Base-by-base conservation (phyloP, 2,888 invertebrate genomes). In the Sisyra terminalis region DNA sequence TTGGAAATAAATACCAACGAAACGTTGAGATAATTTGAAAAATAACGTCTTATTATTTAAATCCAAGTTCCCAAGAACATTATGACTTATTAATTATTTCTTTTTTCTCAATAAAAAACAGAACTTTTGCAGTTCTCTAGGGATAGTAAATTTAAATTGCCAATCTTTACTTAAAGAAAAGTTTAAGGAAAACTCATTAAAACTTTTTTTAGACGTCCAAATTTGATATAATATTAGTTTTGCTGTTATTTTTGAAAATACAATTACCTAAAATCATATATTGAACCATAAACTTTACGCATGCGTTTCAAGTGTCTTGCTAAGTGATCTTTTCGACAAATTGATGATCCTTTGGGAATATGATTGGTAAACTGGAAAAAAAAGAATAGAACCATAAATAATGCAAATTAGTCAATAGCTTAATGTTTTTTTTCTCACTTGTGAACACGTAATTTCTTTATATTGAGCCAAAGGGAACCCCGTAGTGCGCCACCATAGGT, bases 401-500 rank as follows among this genome's bases (percentile, higher is more conserved):
- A 11, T 32, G 15, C 13, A 10, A 39, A 18, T 39, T 24, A 39
- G 9, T 9, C 10, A 32, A n/a, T n/a, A 24, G 24, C 7, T 5
- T 24, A 24, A 24, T 7, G 7, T 24, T 10, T 13, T 29, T 10
- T n/a, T 9, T 9, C n/a, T 31, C 15, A 75, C 78, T 73, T 82
- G 82, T 78, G 78, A 79, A 46, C 75, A 71, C 43, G 73, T 72
- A 39, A 82, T 66, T 43, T 71, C 68, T 55, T 74, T 76, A 53
- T 78, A 75, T 53, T 76, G 69, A 1, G 71, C 68, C 13, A 72
- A 63, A 2, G 83, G 73, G 56, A 85, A 82, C n/a, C 82, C 76
- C 11, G 78, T 74, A 2, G 78, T 77, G 51, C 78, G 67, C 86
- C 86, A 88, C 86, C 86, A 87, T 2, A 87, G 67, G 55, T 87